phyloP scores from a whole-genome alignment of 2,113 vertebrate genomes.

The Cariama cristata region DNA sequence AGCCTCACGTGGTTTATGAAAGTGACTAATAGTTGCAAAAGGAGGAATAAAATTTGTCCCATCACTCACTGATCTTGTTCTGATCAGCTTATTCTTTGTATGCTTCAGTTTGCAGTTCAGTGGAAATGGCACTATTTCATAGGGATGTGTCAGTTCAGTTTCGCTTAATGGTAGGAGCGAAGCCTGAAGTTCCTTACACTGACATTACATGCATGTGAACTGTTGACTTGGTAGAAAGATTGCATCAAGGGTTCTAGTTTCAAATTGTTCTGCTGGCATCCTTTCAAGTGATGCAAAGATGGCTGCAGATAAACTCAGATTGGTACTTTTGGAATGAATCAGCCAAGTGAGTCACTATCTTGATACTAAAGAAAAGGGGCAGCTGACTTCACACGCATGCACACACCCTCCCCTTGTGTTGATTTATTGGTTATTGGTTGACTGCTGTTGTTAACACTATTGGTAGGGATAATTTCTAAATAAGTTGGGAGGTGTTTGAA shows the following conservation, averaged over 20 bases:
- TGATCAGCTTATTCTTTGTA: background rate
- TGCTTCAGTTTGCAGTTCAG: background rate
- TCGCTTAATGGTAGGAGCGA: background rate
- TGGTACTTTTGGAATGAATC: background rate
- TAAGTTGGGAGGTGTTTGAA: rapidly evolving
- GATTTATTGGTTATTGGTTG: background rate
- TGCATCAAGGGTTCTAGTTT: background rate
- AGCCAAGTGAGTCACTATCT: background rate
- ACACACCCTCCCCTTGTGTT: background rate
- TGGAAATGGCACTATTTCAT: background rate
- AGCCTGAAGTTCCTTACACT: background rate
- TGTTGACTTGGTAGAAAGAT: background rate
- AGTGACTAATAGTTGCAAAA: background rate
- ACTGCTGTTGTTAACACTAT: background rate
- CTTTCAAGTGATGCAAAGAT: background rate
- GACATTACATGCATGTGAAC: background rate
- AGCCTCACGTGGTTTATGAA: background rate
- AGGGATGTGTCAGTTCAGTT: background rate
- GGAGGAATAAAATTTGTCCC: background rate
- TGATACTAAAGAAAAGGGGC: background rate
- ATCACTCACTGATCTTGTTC: background rate
- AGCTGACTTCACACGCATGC: background rate
- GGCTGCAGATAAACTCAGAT: background rate
- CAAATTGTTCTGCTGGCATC: background rate
- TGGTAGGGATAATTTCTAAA: background rate